phyloP scores from a whole-genome alignment of 1,140 invertebrate species.

The Drosophila nannoptera region DNA sequence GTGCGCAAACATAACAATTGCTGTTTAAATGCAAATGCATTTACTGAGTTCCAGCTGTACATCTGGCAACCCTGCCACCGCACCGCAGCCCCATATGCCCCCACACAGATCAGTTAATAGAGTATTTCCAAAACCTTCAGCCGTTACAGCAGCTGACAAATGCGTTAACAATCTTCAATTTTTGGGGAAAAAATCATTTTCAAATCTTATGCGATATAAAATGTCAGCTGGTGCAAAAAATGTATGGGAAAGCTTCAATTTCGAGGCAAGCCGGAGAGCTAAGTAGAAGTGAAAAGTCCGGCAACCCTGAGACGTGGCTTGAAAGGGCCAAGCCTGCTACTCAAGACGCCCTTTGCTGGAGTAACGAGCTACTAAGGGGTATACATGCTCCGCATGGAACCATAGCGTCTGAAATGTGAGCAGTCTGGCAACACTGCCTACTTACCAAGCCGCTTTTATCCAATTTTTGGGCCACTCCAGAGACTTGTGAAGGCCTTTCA shows the following conservation, averaged over 20 bases:
- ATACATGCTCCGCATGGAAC: too few species aligned
- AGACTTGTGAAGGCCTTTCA: too few species aligned
- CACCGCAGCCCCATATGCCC: background rate
- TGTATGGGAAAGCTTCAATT: too few species aligned
- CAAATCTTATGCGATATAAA: background rate
- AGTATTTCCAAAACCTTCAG: background rate
- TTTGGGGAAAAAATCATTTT: background rate
- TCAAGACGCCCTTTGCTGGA: too few species aligned
- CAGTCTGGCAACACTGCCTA: background rate
- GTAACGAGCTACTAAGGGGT: too few species aligned
- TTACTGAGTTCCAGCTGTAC: background rate
- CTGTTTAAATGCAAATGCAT: conserved; percentile 7
- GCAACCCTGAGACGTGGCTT: too few species aligned
- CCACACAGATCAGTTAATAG: background rate
- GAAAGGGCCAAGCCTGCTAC: too few species aligned
- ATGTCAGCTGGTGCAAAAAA: background rate
- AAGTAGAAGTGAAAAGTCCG: too few species aligned
- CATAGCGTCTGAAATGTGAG: background rate
- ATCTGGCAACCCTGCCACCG: conserved; percentile 28
- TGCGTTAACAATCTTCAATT: background rate
- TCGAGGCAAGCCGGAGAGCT: too few species aligned
- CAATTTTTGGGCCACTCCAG: too few species aligned
- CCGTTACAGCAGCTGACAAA: background rate
- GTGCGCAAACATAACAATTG: background rate
- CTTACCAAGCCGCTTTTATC: too few species aligned